These are phyloP conservation scores for Nymphalis c-album DNA, from an alignment of 2,888 invertebrate genomes.

Conservation along the genomic window DNA sequence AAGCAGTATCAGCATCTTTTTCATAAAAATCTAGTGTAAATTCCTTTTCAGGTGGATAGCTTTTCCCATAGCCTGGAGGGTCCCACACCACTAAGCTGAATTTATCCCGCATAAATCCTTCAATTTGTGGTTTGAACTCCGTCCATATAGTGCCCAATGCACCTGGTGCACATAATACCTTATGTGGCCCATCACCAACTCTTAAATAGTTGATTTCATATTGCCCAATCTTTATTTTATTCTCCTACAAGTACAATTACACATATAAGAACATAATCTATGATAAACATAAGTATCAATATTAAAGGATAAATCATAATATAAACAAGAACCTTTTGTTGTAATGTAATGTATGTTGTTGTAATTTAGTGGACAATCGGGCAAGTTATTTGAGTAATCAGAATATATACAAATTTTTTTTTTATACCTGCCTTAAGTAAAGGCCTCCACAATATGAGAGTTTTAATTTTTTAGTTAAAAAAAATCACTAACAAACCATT, in stretches of 20 bases:
- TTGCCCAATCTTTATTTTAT: constrained; percentile 83
- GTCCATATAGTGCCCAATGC: constrained; percentile 91
- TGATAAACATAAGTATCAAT: no score
- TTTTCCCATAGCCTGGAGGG: constrained; percentile 93
- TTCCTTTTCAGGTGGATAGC: constrained; percentile 88
- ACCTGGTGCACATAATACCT: constrained; percentile 88
- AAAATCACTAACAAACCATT: no score
- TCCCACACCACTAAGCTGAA: constrained; percentile 89
- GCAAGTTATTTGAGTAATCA: no score
- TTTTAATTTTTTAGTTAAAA: no score
- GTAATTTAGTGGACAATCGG: no score
- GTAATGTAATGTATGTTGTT: no score
- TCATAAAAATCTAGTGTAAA: constrained; percentile 87
- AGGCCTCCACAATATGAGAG: no score
- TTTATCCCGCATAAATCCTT: constrained; percentile 82
- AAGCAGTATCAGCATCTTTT: constrained; percentile 87
- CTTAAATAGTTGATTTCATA: constrained; percentile 80
- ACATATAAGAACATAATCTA: no score
- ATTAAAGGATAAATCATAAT: no score
- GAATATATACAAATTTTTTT: no score
- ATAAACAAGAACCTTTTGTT: no score
- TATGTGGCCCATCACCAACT: constrained; percentile 82
- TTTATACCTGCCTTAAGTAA: no score
- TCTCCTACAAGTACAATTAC: constrained; percentile 73
- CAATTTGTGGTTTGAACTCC: constrained; percentile 90